phyloP scores from a whole-genome alignment of 64 coral and sea anemone species.

The Anthopleura sola region DNA sequence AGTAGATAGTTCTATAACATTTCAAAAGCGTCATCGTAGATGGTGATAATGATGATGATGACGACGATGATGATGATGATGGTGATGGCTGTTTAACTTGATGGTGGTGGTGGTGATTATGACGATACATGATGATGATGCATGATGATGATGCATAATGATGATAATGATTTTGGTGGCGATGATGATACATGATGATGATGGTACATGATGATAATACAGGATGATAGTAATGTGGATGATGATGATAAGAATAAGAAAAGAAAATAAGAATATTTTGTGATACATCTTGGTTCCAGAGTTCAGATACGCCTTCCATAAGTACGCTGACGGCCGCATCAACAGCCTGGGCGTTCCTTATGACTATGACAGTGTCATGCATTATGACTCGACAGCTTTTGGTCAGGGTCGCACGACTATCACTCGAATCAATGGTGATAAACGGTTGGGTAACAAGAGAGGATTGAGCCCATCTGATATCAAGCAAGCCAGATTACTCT shows the following conservation, averaged over 20 bases:
- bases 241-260: too few species aligned
- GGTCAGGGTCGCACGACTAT: not conserved
- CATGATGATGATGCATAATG: too few species aligned
- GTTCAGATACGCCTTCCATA: not conserved
- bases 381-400: not conserved
- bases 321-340: not conserved
- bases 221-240: too few species aligned
- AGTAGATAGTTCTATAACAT: not conserved
- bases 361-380: slow-evolving; percentile 10
- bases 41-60: not conserved
- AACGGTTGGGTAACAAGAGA: not conserved
- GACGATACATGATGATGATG: too few species aligned
- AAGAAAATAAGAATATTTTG: not conserved
- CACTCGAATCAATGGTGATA: not conserved
- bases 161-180: not conserved
- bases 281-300: not conserved
- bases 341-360: slow-evolving; percentile 17
- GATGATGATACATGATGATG: not conserved
- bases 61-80: not conserved
- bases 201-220: not conserved
- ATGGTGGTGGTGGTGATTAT: not conserved
- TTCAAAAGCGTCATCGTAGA: not conserved
- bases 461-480: not conserved
- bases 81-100: not conserved
- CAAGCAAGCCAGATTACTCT: slow-evolving; percentile 10